A percentile compares a stretch with the other conserved stretches of the same genome.
These are phyloP conservation scores for Pseudotriccus pelzelni DNA, from an alignment of 2,797 vertebrate species.

Conservation along the genomic window DNA sequence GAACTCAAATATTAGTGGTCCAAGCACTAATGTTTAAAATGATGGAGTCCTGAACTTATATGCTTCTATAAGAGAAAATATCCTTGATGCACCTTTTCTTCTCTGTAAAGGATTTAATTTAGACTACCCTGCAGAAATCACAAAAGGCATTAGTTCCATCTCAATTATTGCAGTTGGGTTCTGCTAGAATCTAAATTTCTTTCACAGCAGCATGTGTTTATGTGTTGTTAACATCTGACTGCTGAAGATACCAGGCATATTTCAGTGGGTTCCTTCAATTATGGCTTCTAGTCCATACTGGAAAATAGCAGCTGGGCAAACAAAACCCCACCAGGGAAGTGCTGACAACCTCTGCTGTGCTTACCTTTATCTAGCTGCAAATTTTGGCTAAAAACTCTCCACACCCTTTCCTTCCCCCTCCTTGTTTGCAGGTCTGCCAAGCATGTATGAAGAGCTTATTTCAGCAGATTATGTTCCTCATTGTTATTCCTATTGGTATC, in stretches of 20 bases:
- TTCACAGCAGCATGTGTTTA: background rate
- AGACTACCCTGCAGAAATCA: slow-evolving; percentile 29
- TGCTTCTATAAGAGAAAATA: background rate
- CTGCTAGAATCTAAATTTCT: slow-evolving; percentile 20
- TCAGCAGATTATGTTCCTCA: slow-evolving; percentile 42
- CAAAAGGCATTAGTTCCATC: slow-evolving; percentile 9
- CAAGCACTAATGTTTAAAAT: background rate
- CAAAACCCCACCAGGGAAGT: background rate
- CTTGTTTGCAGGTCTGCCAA: slow-evolving; percentile 14
- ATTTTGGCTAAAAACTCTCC: background rate
- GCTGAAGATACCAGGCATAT: background rate
- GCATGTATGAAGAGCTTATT: slow-evolving; percentile 31
- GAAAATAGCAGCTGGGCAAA: background rate
- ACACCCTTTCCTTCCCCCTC: background rate
- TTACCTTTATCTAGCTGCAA: slow-evolving; percentile 6
- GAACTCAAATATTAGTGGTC: background rate
- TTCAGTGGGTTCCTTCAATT: background rate
- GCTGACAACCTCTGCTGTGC: slow-evolving; percentile 11
- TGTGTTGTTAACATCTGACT: slow-evolving; percentile 30
- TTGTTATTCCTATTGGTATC: slow-evolving; percentile 18
- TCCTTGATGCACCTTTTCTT: background rate
- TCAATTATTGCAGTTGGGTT: slow-evolving; percentile 24
- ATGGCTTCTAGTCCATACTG: background rate
- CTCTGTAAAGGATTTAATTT: background rate
- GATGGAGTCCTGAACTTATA: background rate